Conservation (phyloP, 2,888 invertebrate genomes). For the Serripes groenlandicus region DNA sequence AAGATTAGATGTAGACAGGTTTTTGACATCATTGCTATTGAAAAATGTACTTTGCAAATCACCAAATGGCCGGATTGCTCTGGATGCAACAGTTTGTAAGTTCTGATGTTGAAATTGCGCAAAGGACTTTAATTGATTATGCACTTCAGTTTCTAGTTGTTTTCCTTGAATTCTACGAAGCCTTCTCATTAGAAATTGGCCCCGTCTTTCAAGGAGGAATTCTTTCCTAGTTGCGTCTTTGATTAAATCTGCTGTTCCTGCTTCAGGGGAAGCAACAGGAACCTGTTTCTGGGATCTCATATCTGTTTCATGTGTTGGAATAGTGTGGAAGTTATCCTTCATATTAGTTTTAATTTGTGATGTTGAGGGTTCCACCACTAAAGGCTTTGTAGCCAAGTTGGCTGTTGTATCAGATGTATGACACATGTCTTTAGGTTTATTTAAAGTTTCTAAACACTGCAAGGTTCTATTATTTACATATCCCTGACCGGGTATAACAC, state of each 20-base stretch:
- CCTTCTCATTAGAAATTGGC: constrained; percentile 91
- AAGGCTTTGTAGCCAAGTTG: neutral
- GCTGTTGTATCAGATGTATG: constrained; percentile 27
- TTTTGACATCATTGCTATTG: constrained; percentile 85
- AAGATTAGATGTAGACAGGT: constrained; percentile 88
- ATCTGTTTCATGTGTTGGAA: neutral
- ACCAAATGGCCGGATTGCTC: constrained; percentile 71
- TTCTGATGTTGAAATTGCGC: constrained; percentile 90
- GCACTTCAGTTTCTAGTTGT: constrained; percentile 92
- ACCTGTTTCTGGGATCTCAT: neutral
- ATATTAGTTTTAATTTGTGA: neutral
- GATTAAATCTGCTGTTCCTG: constrained; percentile 54
- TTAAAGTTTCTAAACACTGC: neutral
- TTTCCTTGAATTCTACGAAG: constrained; percentile 92
- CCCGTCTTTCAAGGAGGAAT: constrained; percentile 86
- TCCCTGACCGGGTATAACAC: neutral
- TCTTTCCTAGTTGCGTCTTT: constrained; percentile 63
- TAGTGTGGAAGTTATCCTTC: too few species aligned
- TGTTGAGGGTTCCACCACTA: too few species aligned
- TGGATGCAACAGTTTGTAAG: constrained; percentile 79
- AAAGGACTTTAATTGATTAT: constrained; percentile 92
- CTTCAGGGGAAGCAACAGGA: constrained; percentile 20
- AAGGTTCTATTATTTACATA: neutral
- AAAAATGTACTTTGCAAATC: constrained; percentile 82
- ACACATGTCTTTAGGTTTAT: constrained; percentile 51